Evolutionary conservation across 2,113 vertebrate genomes (phyloP), one percentile per base, ranked within the genome.

Genomic region (Baryphthengus martii): DNA sequence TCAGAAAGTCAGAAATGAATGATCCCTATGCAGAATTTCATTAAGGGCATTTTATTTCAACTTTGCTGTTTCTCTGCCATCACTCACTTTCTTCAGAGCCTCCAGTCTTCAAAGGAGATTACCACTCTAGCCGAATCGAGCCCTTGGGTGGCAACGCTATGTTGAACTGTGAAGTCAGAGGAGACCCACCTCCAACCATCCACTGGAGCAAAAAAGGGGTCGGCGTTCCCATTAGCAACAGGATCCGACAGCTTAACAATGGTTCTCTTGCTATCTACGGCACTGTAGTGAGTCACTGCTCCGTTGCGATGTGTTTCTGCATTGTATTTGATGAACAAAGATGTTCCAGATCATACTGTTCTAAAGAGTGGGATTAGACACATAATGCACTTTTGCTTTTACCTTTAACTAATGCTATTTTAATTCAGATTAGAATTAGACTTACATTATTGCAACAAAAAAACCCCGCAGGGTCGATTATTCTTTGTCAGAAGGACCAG

Each of bases 241-340:
- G 99, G 84, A 98, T 99, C 89, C 98, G 53, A 29, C 99, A 99
- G 53, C 98, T 99, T 39, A 97, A 97, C 95, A 99, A 99, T 6
- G 99, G 99, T 80, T 99, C 99, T 40, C 97, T 99, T 18, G 99
- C 99, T 58, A 99, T 99, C 95, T 99, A 99, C 2, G 98, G 99
- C 98, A 99, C 99, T 3, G 98, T 99, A 87, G 99, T 99, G 98
- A 94, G 98, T 97, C 53, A 58, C 59, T 71, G 33, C 7, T n/a
- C 62, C 14, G 4, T 5, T 42, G 6, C 1, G 3, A 10, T 25
- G 40, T 29, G 39, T 65, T 71, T 58, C 62, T 93, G 16, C 20
- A 3, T 67, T 91, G 37, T 75, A 15, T 37, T 45, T 58, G 29
- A 12, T 23, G 10, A 59, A 13, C 47, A n/a, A 31, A 87, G 25